Percentiles rank a stretch among this genome's conserved stretches.
phyloP scores from a whole-genome alignment of 2,797 vertebrate species.

The Gallinago solitaria region DNA sequence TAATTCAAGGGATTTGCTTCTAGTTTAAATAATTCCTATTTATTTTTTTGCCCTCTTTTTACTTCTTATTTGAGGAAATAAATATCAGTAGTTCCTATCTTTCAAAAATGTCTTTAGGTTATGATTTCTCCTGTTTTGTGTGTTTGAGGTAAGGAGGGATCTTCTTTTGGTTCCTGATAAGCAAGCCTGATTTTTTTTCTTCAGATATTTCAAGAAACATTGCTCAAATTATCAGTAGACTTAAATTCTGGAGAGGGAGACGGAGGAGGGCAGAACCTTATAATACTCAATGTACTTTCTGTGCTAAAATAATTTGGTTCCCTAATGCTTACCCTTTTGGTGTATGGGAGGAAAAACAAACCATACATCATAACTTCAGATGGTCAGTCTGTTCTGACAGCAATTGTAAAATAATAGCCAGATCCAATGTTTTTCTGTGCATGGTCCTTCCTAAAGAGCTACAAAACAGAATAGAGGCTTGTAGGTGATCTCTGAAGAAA shows the following conservation, averaged over 20 bases:
- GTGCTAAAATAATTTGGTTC: neutral
- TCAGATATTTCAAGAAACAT: neutral
- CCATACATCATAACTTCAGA: neutral
- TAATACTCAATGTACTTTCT: neutral
- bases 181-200: neutral
- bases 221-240: neutral
- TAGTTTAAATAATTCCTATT: neutral
- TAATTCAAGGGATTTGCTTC: neutral
- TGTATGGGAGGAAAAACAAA: neutral
- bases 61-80: neutral
- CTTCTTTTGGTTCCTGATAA: neutral
- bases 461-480: neutral
- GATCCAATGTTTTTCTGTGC: neutral
- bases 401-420: neutral
- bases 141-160: neutral
- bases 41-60: neutral
- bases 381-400: neutral
- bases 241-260: neutral
- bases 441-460: neutral
- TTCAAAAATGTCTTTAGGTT: neutral
- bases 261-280: neutral
- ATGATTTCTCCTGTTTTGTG: neutral
- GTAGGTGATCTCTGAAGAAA: neutral
- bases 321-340: neutral
- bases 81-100: neutral